A percentile compares a stretch with the other conserved stretches of the same genome.
Conservation (phyloP, 2,797 vertebrate genomes). For the Falco novaeseelandiae region DNA sequence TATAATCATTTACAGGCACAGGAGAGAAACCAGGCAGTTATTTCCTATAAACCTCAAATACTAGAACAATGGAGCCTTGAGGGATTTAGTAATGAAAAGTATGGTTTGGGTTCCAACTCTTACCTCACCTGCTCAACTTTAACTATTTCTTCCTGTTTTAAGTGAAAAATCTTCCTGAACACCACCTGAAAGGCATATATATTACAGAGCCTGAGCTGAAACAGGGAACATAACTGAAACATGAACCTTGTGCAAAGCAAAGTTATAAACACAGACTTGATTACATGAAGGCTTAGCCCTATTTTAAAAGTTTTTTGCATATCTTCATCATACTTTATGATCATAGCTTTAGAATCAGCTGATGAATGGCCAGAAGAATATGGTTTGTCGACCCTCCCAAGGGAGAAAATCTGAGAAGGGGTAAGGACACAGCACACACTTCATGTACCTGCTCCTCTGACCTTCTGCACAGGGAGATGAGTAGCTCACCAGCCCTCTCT, state of each 20-base stretch:
- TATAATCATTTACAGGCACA: slow-evolving; percentile 40
- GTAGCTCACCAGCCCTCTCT: background rate
- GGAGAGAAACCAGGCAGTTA: background rate
- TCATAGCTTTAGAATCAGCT: background rate
- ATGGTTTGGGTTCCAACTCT: background rate
- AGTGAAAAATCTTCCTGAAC: background rate
- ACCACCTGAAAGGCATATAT: background rate
- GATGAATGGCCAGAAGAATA: background rate
- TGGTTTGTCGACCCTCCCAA: background rate
- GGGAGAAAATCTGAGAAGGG: background rate
- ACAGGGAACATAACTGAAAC: background rate
- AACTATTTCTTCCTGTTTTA: background rate
- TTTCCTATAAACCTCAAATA: slow-evolving; percentile 8
- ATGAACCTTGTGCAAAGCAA: background rate
- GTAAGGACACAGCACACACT: background rate
- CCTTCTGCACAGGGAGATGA: background rate
- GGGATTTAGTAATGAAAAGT: background rate
- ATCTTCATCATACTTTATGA: background rate
- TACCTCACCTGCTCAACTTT: slow-evolving; percentile 23
- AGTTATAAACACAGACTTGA: background rate
- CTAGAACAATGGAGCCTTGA: background rate
- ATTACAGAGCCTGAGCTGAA: background rate
- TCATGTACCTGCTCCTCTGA: background rate
- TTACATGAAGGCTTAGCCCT: background rate
- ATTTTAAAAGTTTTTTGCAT: background rate